Percentiles rank a stretch among this genome's conserved stretches.
These are phyloP conservation scores for Caenorhabditis wallacei DNA, from an alignment of 2,888 invertebrate genomes.

Conservation along the genomic window DNA sequence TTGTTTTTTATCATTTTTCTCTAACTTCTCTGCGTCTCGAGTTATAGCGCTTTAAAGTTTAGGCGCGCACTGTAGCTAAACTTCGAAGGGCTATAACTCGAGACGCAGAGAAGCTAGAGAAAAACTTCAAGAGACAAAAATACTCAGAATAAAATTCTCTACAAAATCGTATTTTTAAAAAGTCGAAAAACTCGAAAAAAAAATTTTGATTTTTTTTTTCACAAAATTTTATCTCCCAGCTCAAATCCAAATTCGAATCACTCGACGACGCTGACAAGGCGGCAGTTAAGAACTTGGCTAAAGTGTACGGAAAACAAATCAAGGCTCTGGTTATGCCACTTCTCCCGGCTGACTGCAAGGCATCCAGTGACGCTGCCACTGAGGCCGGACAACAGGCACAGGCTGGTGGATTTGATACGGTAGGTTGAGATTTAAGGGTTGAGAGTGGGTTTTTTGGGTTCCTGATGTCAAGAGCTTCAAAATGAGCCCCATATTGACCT, in stretches of 20 bases:
- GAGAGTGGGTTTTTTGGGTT: not conserved
- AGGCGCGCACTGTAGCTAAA: not conserved
- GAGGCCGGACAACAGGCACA: constrained; percentile 18
- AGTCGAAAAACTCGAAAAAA: not conserved
- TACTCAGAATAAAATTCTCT: not conserved
- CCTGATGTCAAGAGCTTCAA: not conserved
- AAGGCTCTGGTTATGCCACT: constrained; percentile 55
- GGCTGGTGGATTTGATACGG: constrained; percentile 51
- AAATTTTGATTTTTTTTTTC: not conserved
- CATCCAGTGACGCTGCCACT: not conserved
- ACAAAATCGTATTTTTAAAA: not conserved
- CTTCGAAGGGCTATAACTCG: not conserved
- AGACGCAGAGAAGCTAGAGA: not conserved
- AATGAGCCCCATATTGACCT: constrained; percentile 6
- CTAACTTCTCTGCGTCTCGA: not conserved
- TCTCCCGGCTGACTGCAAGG: constrained; percentile 45
- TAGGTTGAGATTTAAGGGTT: not conserved
- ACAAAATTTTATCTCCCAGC: constrained; percentile 14
- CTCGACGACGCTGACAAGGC: constrained; percentile 57
- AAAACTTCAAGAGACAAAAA: not conserved
- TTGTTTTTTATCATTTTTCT: not conserved
- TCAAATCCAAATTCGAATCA: constrained; percentile 47
- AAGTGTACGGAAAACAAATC: constrained; percentile 62
- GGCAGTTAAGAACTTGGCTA: constrained; percentile 58
- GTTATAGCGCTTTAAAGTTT: not conserved